Conservation (phyloP, 2,113 vertebrate species). For the Neogobius melanostomus region DNA sequence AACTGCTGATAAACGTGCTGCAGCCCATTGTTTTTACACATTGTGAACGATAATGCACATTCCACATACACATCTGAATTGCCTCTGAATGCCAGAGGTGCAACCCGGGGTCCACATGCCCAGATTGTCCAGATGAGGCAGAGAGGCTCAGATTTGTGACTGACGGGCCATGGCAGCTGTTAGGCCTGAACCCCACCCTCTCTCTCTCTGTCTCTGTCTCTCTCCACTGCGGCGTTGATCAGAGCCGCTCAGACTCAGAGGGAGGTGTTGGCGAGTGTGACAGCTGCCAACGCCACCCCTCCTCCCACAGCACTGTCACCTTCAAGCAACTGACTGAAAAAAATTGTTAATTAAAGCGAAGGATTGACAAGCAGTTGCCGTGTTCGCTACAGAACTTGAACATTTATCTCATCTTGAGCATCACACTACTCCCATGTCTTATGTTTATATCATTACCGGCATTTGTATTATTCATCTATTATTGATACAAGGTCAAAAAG, state of each 20-base stretch:
- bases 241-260: slow-evolving; percentile 24
- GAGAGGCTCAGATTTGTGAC: slow-evolving; percentile 44
- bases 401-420: too few relatives aligned
- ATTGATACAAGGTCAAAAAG: too few relatives aligned
- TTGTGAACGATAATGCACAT: too few relatives aligned
- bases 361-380: not conserved
- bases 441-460: too few relatives aligned
- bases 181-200: slow-evolving; percentile 14
- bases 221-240: not conserved
- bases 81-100: too few relatives aligned
- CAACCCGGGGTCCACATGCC: not conserved
- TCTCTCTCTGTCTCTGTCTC: not conserved
- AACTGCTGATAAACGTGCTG: too few relatives aligned
- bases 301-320: slow-evolving; percentile 54
- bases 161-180: slow-evolving; percentile 69
- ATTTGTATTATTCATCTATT: too few relatives aligned
- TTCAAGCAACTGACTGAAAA: slow-evolving; percentile 24
- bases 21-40: too few relatives aligned
- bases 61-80: too few relatives aligned
- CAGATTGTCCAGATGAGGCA: slow-evolving; percentile 48
- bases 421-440: too few relatives aligned
- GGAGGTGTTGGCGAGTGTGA: slow-evolving; percentile 56
- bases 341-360: not conserved
- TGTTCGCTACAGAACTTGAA: not conserved
- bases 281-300: slow-evolving; percentile 61